These are phyloP conservation scores for Herpailurus yagouaroundi DNA, from an alignment of 2,113 vertebrate species.

Conservation along the genomic window DNA sequence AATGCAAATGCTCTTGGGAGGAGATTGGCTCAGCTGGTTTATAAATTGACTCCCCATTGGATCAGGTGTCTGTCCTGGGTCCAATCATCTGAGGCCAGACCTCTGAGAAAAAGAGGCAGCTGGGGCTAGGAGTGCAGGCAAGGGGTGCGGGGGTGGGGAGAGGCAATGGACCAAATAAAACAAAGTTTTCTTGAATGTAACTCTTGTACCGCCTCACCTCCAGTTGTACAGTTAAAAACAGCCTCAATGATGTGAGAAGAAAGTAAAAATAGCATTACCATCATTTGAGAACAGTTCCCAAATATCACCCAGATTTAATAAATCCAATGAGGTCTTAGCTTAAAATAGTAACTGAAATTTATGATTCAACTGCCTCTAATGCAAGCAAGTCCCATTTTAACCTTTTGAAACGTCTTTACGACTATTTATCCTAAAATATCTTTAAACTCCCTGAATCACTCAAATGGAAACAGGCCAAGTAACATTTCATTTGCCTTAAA, in stretches of 20 bases:
- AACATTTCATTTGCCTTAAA: slow-evolving; percentile 45
- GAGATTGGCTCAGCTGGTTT: neutral
- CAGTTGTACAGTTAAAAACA: neutral
- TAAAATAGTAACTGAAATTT: slow-evolving; percentile 46
- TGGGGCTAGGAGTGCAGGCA: neutral
- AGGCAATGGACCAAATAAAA: neutral
- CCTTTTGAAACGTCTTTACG: slow-evolving; percentile 29
- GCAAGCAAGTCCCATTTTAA: slow-evolving; percentile 18
- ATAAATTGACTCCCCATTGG: neutral
- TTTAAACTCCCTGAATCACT: slow-evolving; percentile 47
- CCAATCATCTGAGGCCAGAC: neutral
- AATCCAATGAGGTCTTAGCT: slow-evolving; percentile 7
- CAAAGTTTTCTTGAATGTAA: neutral
- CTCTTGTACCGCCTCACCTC: neutral
- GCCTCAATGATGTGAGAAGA: neutral
- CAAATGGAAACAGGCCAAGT: slow-evolving; percentile 24
- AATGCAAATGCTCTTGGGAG: neutral
- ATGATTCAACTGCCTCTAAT: neutral
- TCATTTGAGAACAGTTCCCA: slow-evolving; percentile 8
- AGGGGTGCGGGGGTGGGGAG: neutral
- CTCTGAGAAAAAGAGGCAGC: neutral
- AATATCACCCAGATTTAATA: slow-evolving; percentile 37
- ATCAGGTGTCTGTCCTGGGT: neutral
- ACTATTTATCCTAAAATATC: slow-evolving; percentile 51
- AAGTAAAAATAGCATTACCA: slow-evolving; percentile 13